Base-by-base conservation (phyloP, 1,140 invertebrate species). In the Drosophila ananassae region DNA sequence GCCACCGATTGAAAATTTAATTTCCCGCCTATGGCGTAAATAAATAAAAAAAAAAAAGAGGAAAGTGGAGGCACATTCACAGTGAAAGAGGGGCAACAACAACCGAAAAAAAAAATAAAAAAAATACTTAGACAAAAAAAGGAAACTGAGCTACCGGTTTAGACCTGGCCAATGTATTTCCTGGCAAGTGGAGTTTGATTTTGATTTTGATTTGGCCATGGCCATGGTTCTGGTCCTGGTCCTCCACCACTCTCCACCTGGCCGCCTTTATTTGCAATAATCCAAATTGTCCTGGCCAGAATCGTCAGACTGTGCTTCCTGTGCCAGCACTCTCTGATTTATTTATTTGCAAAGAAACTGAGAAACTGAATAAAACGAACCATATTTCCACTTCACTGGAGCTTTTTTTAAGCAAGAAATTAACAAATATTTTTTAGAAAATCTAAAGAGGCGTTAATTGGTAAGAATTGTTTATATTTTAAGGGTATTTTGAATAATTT, bases 1-100 rank as follows among this genome's bases (percentile, higher is more conserved):
- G 79, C 53, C 62, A 61, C 73, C 76, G 83, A 89, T 89, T 89
- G 83, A 87, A 87, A 87, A 87, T 87, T 89, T 83, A 87, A 87
- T 87, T 87, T 87, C 83, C 83, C 83, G 82, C 82, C 75, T 53
- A 64, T 81, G 82, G 83, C 66, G 54, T 25, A 63, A 32, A 46
- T 51, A 75, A 53, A 66, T 17, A 60, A 53, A 50, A 57, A 48
- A 47, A 28, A 39, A 10, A 21, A 21, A 32, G 30, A 2, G 25
- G 25, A n/a, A 21, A 48, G 39, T 32, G 28, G 48, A 57, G 46
- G n/a, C 25, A 6, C 12, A 9, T 2, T 34, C 7, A 13, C 21
- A 7, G 34, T 32, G 58, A 34, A 9, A 5, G 37, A 12, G 47
- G 8, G 44, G 9, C 17, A 17, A 17, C 17, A 17, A 17, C 17